Percentiles rank a stretch among this genome's conserved stretches.
Evolutionary conservation across 2,113 vertebrate species (phyloP).

Genomic region (Australoheros scitulus): DNA sequence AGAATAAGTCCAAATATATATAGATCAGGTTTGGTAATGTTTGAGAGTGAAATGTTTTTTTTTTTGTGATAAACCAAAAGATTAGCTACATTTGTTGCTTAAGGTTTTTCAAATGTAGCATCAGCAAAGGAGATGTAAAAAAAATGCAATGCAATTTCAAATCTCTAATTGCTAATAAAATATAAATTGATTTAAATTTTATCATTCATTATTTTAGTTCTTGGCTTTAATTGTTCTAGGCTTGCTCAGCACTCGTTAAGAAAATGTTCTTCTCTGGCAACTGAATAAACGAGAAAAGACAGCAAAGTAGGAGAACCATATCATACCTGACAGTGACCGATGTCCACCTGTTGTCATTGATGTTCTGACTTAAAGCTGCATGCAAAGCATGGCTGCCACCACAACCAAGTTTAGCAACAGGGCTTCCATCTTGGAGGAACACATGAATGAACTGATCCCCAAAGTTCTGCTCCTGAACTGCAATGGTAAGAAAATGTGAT

Average conservation of each 20-base stretch:
- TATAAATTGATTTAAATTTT: not conserved
- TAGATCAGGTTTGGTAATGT: constrained; percentile 30
- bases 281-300: not conserved
- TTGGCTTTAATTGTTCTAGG: not conserved
- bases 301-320: not conserved
- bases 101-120: constrained; percentile 4
- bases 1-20: constrained; percentile 32
- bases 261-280: not conserved
- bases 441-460: constrained; percentile 85
- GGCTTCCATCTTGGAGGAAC: constrained; percentile 84
- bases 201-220: not conserved
- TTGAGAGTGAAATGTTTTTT: constrained; percentile 25
- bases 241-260: not conserved
- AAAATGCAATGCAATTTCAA: too few relatives aligned
- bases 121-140: not conserved
- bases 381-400: constrained; percentile 76
- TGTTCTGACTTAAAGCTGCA: constrained; percentile 66
- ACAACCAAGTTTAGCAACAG: constrained; percentile 80
- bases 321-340: constrained; percentile 81
- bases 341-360: constrained; percentile 74
- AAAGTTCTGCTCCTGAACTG: constrained; percentile 81
- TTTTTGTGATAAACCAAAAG: constrained; percentile 16
- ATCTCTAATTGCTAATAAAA: not conserved
- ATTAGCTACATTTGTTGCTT: not conserved
- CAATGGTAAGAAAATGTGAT: constrained; percentile 52